Conservation (phyloP, 2,797 vertebrate genomes). For the Gallinago stenura region DNA sequence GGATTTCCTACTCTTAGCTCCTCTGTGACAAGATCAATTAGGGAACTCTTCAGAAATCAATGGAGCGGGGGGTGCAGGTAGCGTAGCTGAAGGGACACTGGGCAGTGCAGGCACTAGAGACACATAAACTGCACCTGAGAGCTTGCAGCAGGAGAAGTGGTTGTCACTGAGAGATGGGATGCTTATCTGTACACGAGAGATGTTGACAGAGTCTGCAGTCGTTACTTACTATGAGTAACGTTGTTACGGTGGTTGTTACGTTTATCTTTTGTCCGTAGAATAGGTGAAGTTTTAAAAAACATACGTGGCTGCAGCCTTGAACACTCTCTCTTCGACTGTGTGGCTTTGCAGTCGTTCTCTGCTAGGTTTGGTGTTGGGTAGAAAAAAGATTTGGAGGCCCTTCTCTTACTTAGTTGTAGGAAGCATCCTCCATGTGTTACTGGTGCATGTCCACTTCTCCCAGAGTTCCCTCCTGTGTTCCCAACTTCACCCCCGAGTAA, state of each 20-base stretch:
- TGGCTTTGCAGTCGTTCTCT: neutral
- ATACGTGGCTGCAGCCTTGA: neutral
- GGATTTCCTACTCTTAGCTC: neutral
- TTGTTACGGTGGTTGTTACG: neutral
- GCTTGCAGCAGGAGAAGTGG: neutral
- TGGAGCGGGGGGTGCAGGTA: neutral
- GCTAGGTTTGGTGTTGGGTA: neutral
- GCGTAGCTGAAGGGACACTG: accelerated
- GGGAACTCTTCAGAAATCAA: neutral
- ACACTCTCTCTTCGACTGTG: neutral
- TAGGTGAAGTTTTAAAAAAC: neutral
- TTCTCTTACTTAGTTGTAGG: neutral
- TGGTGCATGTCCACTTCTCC: neutral
- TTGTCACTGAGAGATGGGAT: accelerated
- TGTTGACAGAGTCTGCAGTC: neutral
- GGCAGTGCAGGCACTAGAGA: neutral
- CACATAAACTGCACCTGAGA: neutral
- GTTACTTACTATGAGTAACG: neutral
- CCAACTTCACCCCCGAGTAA: neutral
- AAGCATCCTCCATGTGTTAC: neutral
- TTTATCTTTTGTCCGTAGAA: neutral
- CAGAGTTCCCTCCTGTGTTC: neutral
- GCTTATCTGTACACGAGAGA: neutral
- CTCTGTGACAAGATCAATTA: neutral
- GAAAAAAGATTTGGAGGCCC: neutral